A percentile compares a stretch with the other conserved stretches of the same genome.
Evolutionary conservation across 2,113 vertebrate species (phyloP).

Genomic region (Takifugu flavidus): DNA sequence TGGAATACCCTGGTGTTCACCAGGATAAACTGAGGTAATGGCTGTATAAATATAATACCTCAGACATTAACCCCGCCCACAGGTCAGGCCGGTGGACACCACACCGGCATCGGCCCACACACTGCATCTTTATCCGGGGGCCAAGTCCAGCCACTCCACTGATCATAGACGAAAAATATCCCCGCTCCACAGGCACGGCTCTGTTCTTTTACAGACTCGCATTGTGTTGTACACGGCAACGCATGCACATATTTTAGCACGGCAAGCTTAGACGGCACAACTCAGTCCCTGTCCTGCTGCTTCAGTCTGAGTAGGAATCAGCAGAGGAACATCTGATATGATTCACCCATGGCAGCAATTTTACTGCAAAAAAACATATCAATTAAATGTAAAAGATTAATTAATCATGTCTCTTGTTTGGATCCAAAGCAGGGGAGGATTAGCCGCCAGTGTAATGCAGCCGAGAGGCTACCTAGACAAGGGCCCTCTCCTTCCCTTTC

Average conservation of each 20-base stretch:
- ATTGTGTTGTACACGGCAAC: constrained; percentile 66
- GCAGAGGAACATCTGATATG: constrained; percentile 29
- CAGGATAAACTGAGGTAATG: constrained; percentile 40
- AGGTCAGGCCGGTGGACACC: constrained; percentile 26
- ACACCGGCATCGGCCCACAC: constrained; percentile 48
- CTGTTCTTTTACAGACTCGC: constrained; percentile 69
- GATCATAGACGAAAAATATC: constrained; percentile 63
- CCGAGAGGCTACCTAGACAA: constrained; percentile 45
- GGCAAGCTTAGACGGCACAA: constrained; percentile 62
- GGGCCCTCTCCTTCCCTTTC: constrained; percentile 45
- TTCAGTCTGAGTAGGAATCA: constrained; percentile 50
- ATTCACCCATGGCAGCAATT: background rate
- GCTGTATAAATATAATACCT: constrained; percentile 25
- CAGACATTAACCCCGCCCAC: constrained; percentile 3
- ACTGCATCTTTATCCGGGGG: constrained; percentile 64
- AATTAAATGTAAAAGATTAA: background rate
- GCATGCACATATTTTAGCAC: constrained; percentile 72
- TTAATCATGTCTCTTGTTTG: constrained; percentile 20
- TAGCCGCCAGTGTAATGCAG: constrained; percentile 28
- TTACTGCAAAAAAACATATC: background rate
- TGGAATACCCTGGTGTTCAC: constrained; percentile 53
- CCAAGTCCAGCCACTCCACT: constrained; percentile 39
- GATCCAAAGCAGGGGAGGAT: constrained; percentile 8
- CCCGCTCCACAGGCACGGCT: constrained; percentile 63
- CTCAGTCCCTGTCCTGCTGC: constrained; percentile 58